Base-by-base conservation (phyloP, 2,113 vertebrate genomes). In the Gambusia holbrooki region DNA sequence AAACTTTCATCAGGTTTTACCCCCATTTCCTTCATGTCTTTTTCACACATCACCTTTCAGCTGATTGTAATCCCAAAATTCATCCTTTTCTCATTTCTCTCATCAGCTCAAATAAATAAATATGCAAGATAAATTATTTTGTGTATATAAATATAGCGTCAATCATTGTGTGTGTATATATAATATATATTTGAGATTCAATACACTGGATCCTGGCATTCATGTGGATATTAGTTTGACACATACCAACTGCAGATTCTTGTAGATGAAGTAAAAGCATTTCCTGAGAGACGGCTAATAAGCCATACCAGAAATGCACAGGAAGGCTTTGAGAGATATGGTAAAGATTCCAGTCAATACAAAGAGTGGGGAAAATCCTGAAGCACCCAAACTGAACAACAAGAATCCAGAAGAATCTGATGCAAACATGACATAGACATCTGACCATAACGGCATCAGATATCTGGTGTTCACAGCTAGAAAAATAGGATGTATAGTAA, bases 1-100 rank as follows among this genome's bases (percentile, higher is more conserved):
- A 83, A 85, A 76, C 84, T 87, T 83, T 70, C 66, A 73, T 86
- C 60, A 29, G 7, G 73, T 81, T 80, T 79, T 12, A 5, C 66
- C 72, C 70, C 58, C 1, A 58, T 66, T 76, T 32, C 35, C 22
- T 64, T 77, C 45, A 79, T 84, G 66, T 85, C 69, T 33, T 62
- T 62, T 87, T 66, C 60, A 64, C 45, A 27, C 73, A 66, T 62
- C 54, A 73, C 64, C 27, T 73, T 30, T 81, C 15, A 22, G 61
- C 64, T 60, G 40, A 42, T 37, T 54, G 7, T 10, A 25, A 10
- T 54, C 33, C 37, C 9, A 69, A 42, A 51, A 79, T 32, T 69
- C 48, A 58, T 64, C 48, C 15, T 28, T 19, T 27, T 65, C 33
- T 29, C 32, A 8, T 67, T 25, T 4, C 58, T 60, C n/a, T 71